Conservation (phyloP, 2,797 vertebrate genomes). For the Florisuga fusca region DNA sequence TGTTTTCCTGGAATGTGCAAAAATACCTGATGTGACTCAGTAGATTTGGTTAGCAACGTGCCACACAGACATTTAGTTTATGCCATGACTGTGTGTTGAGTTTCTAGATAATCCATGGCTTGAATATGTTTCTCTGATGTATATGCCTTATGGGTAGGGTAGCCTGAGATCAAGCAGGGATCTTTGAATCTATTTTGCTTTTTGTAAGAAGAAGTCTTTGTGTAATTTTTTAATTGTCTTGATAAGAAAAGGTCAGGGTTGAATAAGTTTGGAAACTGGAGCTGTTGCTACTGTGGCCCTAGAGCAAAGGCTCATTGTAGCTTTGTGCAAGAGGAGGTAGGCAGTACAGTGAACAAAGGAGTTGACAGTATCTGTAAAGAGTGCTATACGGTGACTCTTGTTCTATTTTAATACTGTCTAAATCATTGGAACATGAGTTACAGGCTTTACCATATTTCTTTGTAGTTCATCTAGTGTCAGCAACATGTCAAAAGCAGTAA, state of each 20-base stretch:
- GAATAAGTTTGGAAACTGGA: background rate
- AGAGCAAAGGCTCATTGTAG: background rate
- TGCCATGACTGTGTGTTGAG: fast-evolving
- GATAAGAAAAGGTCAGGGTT: background rate
- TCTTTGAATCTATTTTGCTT: background rate
- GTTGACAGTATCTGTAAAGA: background rate
- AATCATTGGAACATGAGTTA: background rate
- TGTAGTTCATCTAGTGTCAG: background rate
- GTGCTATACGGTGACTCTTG: background rate
- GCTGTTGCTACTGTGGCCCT: background rate
- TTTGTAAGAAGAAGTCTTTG: background rate
- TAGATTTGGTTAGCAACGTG: background rate
- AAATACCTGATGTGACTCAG: background rate
- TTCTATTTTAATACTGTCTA: background rate
- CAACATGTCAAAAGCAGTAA: background rate
- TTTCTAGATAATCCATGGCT: background rate
- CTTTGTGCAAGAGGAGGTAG: background rate
- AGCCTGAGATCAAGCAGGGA: background rate
- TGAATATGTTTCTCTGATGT: background rate
- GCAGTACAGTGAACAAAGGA: background rate
- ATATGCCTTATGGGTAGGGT: background rate
- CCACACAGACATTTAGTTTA: background rate
- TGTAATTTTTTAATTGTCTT: background rate
- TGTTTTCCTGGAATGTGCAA: background rate
- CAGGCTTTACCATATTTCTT: background rate